phyloP scores from a whole-genome alignment of 1,140 invertebrate genomes.

The Papilio polytes region DNA sequence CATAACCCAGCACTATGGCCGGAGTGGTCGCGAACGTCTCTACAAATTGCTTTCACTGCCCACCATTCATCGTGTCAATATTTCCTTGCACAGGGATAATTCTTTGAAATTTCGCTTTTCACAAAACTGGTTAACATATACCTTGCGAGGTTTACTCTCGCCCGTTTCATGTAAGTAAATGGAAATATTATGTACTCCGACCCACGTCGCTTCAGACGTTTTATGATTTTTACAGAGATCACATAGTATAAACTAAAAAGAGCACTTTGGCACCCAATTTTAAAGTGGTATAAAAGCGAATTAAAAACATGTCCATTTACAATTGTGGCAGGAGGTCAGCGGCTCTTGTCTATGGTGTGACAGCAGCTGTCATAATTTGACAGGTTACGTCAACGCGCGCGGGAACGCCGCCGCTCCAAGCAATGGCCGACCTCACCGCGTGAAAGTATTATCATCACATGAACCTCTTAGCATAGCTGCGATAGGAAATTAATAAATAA shows the following conservation, averaged over 20 bases:
- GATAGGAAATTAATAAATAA: slow-evolving; percentile 20
- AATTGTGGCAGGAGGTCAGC: neutral
- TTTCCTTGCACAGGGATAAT: neutral
- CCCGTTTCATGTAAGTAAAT: neutral
- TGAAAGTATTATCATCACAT: slow-evolving; percentile 6
- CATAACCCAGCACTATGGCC: neutral
- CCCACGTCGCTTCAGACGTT: neutral
- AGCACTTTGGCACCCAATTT: neutral
- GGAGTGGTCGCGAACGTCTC: neutral
- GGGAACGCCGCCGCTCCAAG: neutral
- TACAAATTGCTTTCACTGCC: slow-evolving; percentile 29
- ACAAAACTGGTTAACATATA: slow-evolving; percentile 5
- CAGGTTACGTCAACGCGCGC: slow-evolving; percentile 25
- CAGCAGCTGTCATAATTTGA: slow-evolving; percentile 19
- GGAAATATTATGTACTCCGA: neutral
- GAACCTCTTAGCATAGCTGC: slow-evolving; percentile 11
- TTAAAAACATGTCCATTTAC: neutral
- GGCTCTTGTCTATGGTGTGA: slow-evolving; percentile 1
- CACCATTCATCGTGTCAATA: neutral
- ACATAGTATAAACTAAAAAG: neutral
- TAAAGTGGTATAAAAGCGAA: neutral
- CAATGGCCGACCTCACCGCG: neutral
- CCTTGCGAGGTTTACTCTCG: neutral
- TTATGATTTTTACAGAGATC: neutral
- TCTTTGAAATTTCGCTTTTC: slow-evolving; percentile 30